phyloP scores from a whole-genome alignment of 2,888 invertebrate genomes.

The Caenorhabditis macrosperma region DNA sequence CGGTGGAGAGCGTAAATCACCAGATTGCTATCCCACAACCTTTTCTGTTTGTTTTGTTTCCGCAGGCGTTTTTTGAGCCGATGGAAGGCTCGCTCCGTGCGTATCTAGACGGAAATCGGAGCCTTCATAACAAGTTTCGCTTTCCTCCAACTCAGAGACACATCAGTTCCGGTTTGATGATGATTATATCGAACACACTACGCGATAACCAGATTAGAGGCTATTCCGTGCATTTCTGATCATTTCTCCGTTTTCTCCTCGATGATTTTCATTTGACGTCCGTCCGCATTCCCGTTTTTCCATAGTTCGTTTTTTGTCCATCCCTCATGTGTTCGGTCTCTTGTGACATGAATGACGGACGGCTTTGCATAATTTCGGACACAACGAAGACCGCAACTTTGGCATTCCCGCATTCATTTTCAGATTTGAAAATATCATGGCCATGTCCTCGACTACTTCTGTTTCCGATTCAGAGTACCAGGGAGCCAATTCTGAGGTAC shows the following conservation, averaged over 20 bases:
- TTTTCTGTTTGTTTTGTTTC: constrained; percentile 22
- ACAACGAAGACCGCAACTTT: not conserved
- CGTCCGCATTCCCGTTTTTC: not conserved
- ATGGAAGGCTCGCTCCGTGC: constrained; percentile 11
- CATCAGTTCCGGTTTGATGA: constrained; percentile 48
- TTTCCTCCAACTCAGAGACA: constrained; percentile 5
- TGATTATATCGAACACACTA: constrained; percentile 28
- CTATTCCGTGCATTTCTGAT: constrained; percentile 11
- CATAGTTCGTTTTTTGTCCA: not conserved
- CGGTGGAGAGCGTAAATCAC: too few species aligned
- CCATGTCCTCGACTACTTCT: constrained; percentile 18
- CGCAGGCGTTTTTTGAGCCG: constrained; percentile 10
- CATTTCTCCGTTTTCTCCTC: not conserved
- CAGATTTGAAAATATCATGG: constrained; percentile 22
- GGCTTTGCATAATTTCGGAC: constrained; percentile 29
- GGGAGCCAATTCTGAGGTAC: constrained; percentile 12
- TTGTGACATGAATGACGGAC: constrained; percentile 14
- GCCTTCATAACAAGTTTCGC: constrained; percentile 25
- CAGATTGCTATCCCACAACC: not conserved
- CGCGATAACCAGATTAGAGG: constrained; percentile 18
- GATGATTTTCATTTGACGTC: too few species aligned
- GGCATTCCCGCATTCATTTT: constrained; percentile 14
- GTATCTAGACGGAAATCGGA: constrained; percentile 52
- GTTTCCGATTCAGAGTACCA: not conserved
- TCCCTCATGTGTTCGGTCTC: constrained; percentile 30